Conservation (phyloP, 1,140 invertebrate genomes). For the Apis cerana region DNA sequence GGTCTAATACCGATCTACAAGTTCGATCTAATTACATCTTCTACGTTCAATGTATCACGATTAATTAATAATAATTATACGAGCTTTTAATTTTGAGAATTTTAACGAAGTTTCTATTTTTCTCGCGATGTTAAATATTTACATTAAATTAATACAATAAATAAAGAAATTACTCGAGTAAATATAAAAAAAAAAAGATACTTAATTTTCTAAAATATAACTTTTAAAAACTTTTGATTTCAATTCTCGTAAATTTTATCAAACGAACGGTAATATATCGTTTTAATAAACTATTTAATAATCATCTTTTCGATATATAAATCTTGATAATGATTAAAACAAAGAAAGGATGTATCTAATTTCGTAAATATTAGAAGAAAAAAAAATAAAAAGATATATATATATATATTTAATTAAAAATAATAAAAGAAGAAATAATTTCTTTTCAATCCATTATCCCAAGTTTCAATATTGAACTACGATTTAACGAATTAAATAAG, state of each 20-base stretch:
- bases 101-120: constrained; percentile 19
- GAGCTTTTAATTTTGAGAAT: constrained; percentile 48
- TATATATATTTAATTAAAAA: neutral
- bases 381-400: neutral
- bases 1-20: constrained; percentile 47
- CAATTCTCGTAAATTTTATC: too few species aligned
- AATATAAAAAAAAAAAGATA: too few species aligned
- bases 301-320: neutral
- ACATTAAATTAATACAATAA: too few species aligned
- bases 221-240: too few species aligned
- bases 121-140: neutral
- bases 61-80: constrained; percentile 69
- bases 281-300: neutral
- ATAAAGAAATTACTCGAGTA: too few species aligned
- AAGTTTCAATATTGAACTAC: too few species aligned
- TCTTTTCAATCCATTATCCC: too few species aligned
- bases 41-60: constrained; percentile 65
- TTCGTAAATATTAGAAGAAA: neutral
- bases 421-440: neutral
- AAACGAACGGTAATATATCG: neutral
- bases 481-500: neutral
- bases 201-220: too few species aligned
- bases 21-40: constrained; percentile 39
- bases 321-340: neutral
- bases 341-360: neutral